phyloP scores from a whole-genome alignment of 2,888 invertebrate genomes.

The Gandaritis pyraliata region DNA sequence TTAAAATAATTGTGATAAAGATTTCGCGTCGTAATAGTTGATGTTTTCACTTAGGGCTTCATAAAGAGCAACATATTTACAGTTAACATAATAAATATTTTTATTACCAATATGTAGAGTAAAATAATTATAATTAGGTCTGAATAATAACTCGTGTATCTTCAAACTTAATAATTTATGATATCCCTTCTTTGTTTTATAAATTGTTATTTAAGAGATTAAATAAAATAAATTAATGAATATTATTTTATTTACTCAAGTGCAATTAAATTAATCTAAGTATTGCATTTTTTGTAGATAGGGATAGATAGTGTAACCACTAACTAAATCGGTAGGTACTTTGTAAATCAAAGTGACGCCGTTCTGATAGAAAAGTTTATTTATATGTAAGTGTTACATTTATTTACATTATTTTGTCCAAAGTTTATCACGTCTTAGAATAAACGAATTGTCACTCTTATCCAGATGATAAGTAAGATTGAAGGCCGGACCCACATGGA shows the following conservation, averaged over 20 bases:
- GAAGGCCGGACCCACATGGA: constrained; percentile 50
- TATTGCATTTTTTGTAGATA: too few relatives aligned
- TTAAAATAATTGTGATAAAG: constrained; percentile 37
- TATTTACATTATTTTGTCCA: constrained; percentile 37
- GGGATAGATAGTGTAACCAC: too few relatives aligned
- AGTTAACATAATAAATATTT: constrained; percentile 24
- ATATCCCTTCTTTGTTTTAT: constrained; percentile 47
- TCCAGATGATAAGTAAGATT: constrained; percentile 43
- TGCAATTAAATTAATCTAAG: too few relatives aligned
- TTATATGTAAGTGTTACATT: constrained; percentile 21
- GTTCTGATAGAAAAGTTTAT: constrained; percentile 18
- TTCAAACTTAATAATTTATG: constrained; percentile 38
- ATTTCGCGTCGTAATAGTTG: constrained; percentile 32
- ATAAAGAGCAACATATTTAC: constrained; percentile 37
- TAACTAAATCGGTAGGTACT: too few relatives aligned
- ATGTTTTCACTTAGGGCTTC: constrained; percentile 31
- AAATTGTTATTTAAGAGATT: constrained; percentile 50
- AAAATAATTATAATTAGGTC: constrained; percentile 9
- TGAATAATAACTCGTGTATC: constrained; percentile 27
- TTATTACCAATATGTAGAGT: constrained; percentile 23
- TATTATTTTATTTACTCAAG: neutral
- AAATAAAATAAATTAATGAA: constrained; percentile 45
- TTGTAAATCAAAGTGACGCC: neutral
- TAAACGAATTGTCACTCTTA: constrained; percentile 47
- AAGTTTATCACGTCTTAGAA: constrained; percentile 48